These are phyloP conservation scores for Antechinus stuartii DNA, from an alignment of 2,113 vertebrate species.

Conservation along the genomic window DNA sequence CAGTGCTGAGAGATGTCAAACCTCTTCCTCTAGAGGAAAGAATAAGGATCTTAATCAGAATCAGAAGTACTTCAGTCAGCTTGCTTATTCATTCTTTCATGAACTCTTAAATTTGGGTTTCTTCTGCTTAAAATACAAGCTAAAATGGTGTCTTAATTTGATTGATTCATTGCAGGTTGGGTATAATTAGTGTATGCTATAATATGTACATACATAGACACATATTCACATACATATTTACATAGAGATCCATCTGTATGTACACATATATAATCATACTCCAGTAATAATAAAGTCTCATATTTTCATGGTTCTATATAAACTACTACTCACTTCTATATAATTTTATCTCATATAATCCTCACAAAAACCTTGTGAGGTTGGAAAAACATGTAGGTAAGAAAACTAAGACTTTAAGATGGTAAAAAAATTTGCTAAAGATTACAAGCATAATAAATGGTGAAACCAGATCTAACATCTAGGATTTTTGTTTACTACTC, in stretches of 20 bases:
- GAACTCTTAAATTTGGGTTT: background rate
- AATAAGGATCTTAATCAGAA: background rate
- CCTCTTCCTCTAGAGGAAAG: background rate
- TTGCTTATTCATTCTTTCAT: background rate
- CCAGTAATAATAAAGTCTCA: background rate
- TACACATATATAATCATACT: background rate
- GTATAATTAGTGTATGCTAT: background rate
- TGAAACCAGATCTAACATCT: background rate
- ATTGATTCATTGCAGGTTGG: background rate
- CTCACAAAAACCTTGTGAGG: background rate
- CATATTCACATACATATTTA: background rate
- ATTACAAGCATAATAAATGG: background rate
- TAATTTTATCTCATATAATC: background rate
- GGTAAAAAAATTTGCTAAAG: background rate
- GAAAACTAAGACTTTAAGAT: background rate
- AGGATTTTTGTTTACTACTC: background rate
- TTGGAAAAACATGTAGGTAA: background rate
- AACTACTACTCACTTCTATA: background rate
- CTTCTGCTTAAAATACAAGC: background rate
- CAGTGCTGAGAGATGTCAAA: background rate
- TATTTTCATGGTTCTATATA: background rate
- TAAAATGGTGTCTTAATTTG: background rate
- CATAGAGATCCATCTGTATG: background rate
- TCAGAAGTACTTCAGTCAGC: background rate
- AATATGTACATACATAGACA: background rate